Conservation (phyloP, 2,113 vertebrate species). For the Genyomyrus donnyi region DNA sequence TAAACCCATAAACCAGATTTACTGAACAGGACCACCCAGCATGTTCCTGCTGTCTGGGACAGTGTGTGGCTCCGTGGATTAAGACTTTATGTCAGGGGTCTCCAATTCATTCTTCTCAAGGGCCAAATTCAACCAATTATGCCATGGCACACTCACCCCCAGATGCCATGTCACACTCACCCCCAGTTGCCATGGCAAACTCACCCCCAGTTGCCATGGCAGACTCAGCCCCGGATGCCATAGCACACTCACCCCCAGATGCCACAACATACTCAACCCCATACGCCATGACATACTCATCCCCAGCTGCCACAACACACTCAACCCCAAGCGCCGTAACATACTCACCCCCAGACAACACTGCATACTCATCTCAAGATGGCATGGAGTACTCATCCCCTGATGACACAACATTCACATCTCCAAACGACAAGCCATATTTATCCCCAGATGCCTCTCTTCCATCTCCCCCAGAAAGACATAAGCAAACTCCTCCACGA, state of each 20-base stretch:
- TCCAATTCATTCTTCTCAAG: background rate
- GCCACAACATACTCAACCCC: too few relatives aligned
- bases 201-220: too few relatives aligned
- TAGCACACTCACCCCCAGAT: fast-evolving
- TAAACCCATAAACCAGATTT: background rate
- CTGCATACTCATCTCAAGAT: background rate
- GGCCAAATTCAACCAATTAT: background rate
- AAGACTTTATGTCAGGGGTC: background rate
- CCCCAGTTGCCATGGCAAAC: background rate
- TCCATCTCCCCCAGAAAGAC: background rate
- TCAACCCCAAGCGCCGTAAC: too few relatives aligned
- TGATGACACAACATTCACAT: background rate
- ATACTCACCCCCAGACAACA: background rate
- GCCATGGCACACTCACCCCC: too few relatives aligned
- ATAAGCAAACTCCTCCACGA: background rate
- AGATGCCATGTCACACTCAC: fast-evolving
- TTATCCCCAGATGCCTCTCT: background rate
- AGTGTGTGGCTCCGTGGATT: background rate
- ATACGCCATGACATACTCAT: background rate
- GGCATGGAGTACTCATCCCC: too few relatives aligned
- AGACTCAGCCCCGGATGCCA: too few relatives aligned
- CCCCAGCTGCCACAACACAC: too few relatives aligned
- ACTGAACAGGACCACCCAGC: too few relatives aligned
- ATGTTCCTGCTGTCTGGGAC: background rate
- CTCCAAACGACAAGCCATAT: background rate